phyloP scores from a whole-genome alignment of 2,888 invertebrate species.

The Trissoscelio sp. region DNA sequence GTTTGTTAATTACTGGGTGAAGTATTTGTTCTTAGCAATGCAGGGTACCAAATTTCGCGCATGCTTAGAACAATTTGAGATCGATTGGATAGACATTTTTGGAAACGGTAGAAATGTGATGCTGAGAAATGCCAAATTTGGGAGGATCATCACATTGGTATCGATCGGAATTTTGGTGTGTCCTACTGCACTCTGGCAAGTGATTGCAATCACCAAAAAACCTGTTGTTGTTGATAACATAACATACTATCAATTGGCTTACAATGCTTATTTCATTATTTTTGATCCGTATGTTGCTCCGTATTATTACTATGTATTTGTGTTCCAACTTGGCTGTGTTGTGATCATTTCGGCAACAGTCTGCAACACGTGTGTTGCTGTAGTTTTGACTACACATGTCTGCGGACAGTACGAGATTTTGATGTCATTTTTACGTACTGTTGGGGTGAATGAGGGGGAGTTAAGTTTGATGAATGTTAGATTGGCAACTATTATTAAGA shows the following conservation, averaged over 20 bases:
- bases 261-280: neutral
- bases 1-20: slow-evolving; percentile 2
- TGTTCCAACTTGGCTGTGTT: neutral
- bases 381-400: slow-evolving; percentile 8
- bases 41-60: neutral
- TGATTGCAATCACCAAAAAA: neutral
- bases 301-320: neutral
- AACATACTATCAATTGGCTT: neutral
- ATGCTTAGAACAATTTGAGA: slow-evolving; percentile 16
- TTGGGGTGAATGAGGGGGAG: neutral
- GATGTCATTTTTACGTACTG: neutral
- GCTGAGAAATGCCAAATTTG: slow-evolving; percentile 29
- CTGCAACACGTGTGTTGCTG: slow-evolving; percentile 10
- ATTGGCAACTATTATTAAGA: slow-evolving; percentile 15
- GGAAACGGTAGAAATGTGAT: slow-evolving; percentile 1
- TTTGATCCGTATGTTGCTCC: neutral
- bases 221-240: neutral
- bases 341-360: neutral
- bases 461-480: neutral
- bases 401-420: slow-evolving; percentile 11
- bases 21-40: slow-evolving; percentile 6
- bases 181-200: neutral
- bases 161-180: neutral
- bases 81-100: slow-evolving; percentile 30
- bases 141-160: neutral